Base-by-base conservation (phyloP, 1,140 invertebrate species). In the Battus philenor region DNA sequence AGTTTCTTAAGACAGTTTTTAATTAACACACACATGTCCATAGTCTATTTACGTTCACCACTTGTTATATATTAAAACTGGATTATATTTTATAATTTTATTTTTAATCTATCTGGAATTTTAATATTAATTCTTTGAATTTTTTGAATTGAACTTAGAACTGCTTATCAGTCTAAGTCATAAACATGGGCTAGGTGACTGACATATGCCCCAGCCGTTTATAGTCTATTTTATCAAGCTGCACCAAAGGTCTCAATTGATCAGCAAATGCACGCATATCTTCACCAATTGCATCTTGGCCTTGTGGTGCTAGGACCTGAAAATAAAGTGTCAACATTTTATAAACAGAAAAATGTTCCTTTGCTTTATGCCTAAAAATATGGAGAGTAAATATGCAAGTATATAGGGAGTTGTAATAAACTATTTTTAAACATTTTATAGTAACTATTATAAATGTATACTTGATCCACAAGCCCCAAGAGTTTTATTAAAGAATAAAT, bases 211-310 rank as follows among this genome's bases (percentile, higher is more conserved):
- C 90, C 5, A 94, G 76, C 59, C 93, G 84, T 75, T 94, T 95
- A 70, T 95, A 95, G 86, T 97, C 95, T 44, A 97, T 93, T 86
- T 97, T 97, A 54, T 97, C 95, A 0, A 98, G 86, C 56, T 95
- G 92, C 1, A 97, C 95, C 1, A 97, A 85, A 0, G 97, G 97
- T 75, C 94, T 93, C 0, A 99, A 87, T 73, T 98, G 97, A 78
- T 99, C 97, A 0, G 97, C 95, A 88, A 99, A 98, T 24, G 92
- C 91, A 54, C 94, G 93, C 93, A 99, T 98, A 68, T 99, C 97
- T 72, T 98, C 97, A 27, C 94, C 97, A 50, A 98, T 94, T 5
- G 94, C 93, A 83, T 98, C 96, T 83, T 97, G 96, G 2, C 96
- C 96, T 64, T 92, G 92, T 0, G 96, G 95, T 9, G 97, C 96